Conservation (phyloP, 1,140 invertebrate genomes). For the Drosophila tani region DNA sequence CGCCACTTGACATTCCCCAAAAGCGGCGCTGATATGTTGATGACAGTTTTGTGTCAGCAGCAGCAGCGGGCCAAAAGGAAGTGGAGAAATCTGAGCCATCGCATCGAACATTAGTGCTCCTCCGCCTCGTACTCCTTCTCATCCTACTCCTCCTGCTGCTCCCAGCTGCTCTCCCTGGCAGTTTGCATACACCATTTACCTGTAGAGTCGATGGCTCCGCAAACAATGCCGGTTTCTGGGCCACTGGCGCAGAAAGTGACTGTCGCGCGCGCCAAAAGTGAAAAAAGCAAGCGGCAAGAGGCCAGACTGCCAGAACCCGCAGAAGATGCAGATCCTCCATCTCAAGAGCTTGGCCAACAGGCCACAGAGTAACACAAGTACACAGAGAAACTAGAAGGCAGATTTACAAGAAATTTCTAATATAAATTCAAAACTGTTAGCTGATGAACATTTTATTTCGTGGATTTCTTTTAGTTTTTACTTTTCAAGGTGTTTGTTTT, state of each 20-base stretch:
- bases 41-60: constrained; percentile 75
- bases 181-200: constrained; percentile 14
- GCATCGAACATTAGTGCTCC: constrained; percentile 19
- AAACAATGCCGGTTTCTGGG: constrained; percentile 52
- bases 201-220: constrained; percentile 28
- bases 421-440: too few species aligned
- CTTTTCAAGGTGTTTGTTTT: too few species aligned
- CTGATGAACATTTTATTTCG: too few species aligned
- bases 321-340: constrained; percentile 14
- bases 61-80: constrained; percentile 62
- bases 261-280: constrained; percentile 56
- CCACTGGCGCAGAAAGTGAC: constrained; percentile 66
- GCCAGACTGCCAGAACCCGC: constrained; percentile 25
- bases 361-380: neutral
- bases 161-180: constrained; percentile 15
- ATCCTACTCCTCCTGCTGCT: neutral
- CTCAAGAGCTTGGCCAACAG: constrained; percentile 2
- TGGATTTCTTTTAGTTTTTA: too few species aligned
- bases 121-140: neutral
- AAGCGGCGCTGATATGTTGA: constrained; percentile 58
- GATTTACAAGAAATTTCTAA: neutral
- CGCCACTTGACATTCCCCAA: constrained; percentile 48
- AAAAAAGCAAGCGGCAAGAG: constrained; percentile 39
- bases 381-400: neutral
- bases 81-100: constrained; percentile 71